These are phyloP conservation scores for Harpalus rufipes DNA, from an alignment of 2,888 invertebrate genomes.

Conservation along the genomic window DNA sequence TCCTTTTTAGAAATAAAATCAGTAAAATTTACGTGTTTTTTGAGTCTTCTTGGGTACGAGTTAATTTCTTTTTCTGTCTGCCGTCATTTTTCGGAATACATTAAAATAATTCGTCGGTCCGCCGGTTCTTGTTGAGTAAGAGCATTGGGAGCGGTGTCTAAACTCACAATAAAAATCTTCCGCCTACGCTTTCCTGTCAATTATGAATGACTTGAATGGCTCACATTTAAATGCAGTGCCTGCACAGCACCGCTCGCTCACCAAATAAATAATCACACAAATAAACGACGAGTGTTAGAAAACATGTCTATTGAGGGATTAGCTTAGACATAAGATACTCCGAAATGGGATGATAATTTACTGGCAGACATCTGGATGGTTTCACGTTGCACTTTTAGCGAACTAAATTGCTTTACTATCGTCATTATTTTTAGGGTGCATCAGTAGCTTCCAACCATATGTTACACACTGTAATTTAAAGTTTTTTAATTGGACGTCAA, in stretches of 20 bases:
- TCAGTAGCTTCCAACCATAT: constrained; percentile 50
- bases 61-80: constrained; percentile 4
- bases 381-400: constrained; percentile 55
- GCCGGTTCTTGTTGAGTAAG: constrained; percentile 9
- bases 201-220: constrained; percentile 63
- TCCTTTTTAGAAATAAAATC: no score
- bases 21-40: not conserved
- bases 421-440: constrained; percentile 59
- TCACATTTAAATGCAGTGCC: constrained; percentile 64
- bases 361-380: constrained; percentile 54
- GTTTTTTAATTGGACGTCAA: constrained; percentile 65
- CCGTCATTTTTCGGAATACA: constrained; percentile 30
- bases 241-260: constrained; percentile 1
- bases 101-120: constrained; percentile 40
- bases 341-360: constrained; percentile 43
- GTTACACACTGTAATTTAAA: constrained; percentile 61
- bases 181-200: constrained; percentile 66
- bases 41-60: not conserved
- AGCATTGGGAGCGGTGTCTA: constrained; percentile 39
- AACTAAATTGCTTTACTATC: constrained; percentile 59
- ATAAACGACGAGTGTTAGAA: constrained; percentile 52
- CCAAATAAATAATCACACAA: constrained; percentile 62
- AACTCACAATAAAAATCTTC: constrained; percentile 45
- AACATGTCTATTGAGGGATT: constrained; percentile 60
- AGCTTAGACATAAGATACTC: constrained; percentile 35